Evolutionary conservation across 2,113 vertebrate species (phyloP), one percentile per base, ranked within the genome.

Genomic region (Philantomba maxwellii): DNA sequence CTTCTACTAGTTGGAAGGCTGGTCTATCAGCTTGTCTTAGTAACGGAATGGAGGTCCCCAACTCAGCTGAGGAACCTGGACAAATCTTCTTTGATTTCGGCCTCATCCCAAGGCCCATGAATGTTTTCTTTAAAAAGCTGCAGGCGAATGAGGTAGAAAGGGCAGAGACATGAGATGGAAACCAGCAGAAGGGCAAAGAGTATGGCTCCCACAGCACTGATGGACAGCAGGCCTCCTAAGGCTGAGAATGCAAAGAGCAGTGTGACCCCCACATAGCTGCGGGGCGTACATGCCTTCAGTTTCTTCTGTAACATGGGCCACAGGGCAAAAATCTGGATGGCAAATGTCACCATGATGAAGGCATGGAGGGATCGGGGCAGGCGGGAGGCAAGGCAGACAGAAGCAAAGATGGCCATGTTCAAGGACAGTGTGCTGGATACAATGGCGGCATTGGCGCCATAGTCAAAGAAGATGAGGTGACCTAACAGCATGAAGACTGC

Each of bases 111-210:
- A 0, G 99, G 99, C 16, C 99, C 99, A 0, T 99, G 99, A 94
- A 99, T 99, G 97, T 99, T 99, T 98, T 99, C 99, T 97, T 99
- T 99, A 97, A 99, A 99, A 92, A 99, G 99, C 98, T 99, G 99
- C 39, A 99, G 97, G 62, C 98, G 98, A 82, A 99, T 99, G 55
- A 99, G 99, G 94, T 99, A 99, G 97, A 99, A 98, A 21, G 99
- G 99, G 96, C 99, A 99, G 87, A 99, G 98, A 58, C 99, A 98
- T 0, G 99, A 99, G 51, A 99, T 97, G 23, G 99, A 96, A 2
- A 99, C 91, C 53, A 99, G 98, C 49, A 99, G 98, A 4, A 99
- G 95, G 45, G 99, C 98, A 1, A 99, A 98, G 58, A 99, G 99
- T 84, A 99, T 91, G 0, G 99, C 99, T 0, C 99, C 99, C 33